Evolutionary conservation across 1,140 invertebrate species (phyloP), one percentile per base, ranked within the genome.

Genomic region (Drosophila mayri): DNA sequence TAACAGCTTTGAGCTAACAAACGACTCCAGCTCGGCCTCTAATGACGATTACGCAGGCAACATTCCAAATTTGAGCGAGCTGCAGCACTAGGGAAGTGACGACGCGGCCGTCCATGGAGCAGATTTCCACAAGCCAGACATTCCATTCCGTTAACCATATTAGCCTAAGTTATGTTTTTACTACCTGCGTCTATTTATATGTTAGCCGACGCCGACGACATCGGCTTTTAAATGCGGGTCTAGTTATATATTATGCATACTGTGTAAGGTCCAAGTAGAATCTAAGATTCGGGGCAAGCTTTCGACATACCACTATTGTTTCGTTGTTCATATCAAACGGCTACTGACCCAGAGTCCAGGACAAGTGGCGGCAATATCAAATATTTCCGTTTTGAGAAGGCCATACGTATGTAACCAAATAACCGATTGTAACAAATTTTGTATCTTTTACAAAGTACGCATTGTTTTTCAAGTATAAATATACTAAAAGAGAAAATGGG

Each of bases 1-100:
- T 18, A 92, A 92, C 60, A 92, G 91, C 52, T 92, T 92, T 62
- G 91, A 92, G 18, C 30, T 92, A 14, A 92, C 82, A 30, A 92
- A 92, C 67, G 91, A 92, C 66, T 92, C 84, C 14, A 92, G 91
- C 61, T 92, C 82, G n/a, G 71, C 88, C 7, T 92, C 91, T 3
- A 91, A 84, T 37, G 87, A 91, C n/a, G 87, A 91, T 20, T 67
- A 68, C n/a, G 60, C 72, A 35, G 52, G 76, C 40, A 82, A 91
- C 76, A 87, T 91, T 92, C 90, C 90, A 18, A 77, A 88, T 54
- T 46, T 90, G 32, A 90, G 76, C 68, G 87, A 82, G 61, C 61
- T 90, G 44, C 83, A 88, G 38, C 47, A 74, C 50, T 55, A 68
- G 57, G 38, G 8, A 35, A 60, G 20, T 38, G 18, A 59, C 30